Conservation (phyloP, 2,888 invertebrate genomes). For the Polyommatus icarus region DNA sequence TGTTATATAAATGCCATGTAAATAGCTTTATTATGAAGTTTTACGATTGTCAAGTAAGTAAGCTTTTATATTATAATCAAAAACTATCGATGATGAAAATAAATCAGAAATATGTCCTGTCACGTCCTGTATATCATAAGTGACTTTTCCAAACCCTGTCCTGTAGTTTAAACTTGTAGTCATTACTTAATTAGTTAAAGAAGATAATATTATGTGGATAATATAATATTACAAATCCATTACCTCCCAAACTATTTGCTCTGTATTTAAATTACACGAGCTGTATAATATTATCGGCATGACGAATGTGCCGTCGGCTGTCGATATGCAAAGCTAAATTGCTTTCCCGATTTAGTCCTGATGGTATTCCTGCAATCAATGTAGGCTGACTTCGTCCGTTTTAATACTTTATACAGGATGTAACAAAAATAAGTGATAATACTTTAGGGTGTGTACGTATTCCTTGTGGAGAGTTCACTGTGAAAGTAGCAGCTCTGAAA, state of each 20-base stretch:
- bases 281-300: not conserved
- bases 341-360: constrained; percentile 12
- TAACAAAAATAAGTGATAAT: too few species aligned
- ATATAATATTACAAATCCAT: not conserved
- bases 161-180: not conserved
- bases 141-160: not conserved
- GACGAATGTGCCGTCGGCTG: not conserved
- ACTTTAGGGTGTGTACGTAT: too few species aligned
- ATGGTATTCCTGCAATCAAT: not conserved
- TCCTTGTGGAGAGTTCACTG: too few species aligned
- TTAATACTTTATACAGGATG: not conserved
- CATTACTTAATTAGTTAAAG: not conserved
- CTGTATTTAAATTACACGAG: not conserved
- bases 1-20: too few species aligned
- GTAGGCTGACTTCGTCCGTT: not conserved
- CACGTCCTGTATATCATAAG: too few species aligned
- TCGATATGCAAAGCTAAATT: constrained; percentile 26
- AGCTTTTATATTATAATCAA: too few species aligned
- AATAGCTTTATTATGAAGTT: too few species aligned
- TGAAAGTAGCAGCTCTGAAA: too few species aligned
- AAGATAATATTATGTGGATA: not conserved
- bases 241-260: not conserved
- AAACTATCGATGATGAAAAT: too few species aligned
- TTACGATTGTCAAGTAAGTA: too few species aligned
- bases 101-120: too few species aligned